Conservation (phyloP, 2,113 vertebrate species). For the Pelodiscus sinensis region DNA sequence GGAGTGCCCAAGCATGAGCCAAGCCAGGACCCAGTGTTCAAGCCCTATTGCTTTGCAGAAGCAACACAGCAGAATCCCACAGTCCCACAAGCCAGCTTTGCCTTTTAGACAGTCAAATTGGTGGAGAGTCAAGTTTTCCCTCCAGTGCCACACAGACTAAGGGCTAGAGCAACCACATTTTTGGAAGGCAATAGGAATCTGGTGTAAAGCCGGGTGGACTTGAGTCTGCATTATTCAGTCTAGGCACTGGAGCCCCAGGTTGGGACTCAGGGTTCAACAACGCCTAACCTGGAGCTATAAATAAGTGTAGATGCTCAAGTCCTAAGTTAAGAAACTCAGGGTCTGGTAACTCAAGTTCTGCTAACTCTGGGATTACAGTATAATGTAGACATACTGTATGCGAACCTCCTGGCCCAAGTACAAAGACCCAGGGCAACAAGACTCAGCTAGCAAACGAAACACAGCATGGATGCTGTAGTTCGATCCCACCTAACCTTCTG, state of each 20-base stretch:
- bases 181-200: background rate
- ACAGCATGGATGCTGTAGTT: background rate
- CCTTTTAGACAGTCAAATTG: background rate
- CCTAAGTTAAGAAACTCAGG: background rate
- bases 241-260: background rate
- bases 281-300: background rate
- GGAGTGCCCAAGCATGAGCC: too few species aligned
- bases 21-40: background rate
- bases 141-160: background rate
- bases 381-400: background rate
- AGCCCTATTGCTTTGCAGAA: background rate
- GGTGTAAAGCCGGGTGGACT: background rate
- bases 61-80: background rate
- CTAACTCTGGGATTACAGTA: background rate
- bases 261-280: background rate
- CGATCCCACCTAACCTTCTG: background rate
- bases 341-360: background rate
- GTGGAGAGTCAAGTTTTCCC: background rate
- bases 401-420: background rate
- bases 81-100: background rate
- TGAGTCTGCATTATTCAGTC: too few species aligned
- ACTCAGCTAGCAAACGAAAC: background rate
- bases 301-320: background rate
- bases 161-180: background rate
- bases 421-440: background rate